A percentile compares a stretch with the other conserved stretches of the same genome.
These are phyloP conservation scores for Drosophila dunni DNA, from an alignment of 1,140 invertebrate species.

Conservation along the genomic window DNA sequence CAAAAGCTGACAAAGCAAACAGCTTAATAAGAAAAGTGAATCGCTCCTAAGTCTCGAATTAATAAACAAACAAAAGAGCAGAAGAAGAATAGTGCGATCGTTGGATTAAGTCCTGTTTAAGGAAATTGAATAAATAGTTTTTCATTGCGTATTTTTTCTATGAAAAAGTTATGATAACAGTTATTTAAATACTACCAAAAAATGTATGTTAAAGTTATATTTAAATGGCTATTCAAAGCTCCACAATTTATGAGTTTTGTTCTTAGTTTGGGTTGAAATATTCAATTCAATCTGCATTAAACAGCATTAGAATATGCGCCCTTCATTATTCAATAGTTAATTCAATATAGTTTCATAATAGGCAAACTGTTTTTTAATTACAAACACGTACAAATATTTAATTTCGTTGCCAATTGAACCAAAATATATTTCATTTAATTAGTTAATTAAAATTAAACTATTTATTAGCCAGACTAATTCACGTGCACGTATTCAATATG, in stretches of 20 bases:
- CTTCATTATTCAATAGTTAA: slow-evolving; percentile 2
- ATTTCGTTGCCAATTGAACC: slow-evolving; percentile 21
- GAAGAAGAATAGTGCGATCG: slow-evolving; percentile 22
- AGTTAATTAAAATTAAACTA: slow-evolving; percentile 71
- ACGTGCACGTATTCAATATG: slow-evolving; percentile 1
- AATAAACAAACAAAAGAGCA: slow-evolving; percentile 45
- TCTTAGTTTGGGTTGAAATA: background rate
- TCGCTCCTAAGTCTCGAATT: slow-evolving; percentile 63
- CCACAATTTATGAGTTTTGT: too few relatives aligned
- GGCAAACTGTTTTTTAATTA: slow-evolving; percentile 33
- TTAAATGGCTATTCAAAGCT: background rate
- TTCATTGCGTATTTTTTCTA: slow-evolving; percentile 72
- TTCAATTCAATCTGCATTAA: background rate
- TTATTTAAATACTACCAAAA: slow-evolving; percentile 21
- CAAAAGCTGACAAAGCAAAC: slow-evolving; percentile 35
- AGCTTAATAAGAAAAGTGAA: slow-evolving; percentile 58
- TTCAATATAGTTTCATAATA: slow-evolving; percentile 12
- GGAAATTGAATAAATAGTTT: slow-evolving; percentile 34
- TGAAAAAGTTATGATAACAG: slow-evolving; percentile 64
- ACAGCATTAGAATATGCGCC: background rate
- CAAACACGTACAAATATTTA: slow-evolving; percentile 14
- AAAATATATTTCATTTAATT: slow-evolving; percentile 50
- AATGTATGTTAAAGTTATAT: slow-evolving; percentile 18
- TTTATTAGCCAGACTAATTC: slow-evolving; percentile 60
- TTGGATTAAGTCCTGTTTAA: slow-evolving; percentile 11